Evolutionary conservation across 2,113 vertebrate genomes (phyloP), one percentile per base, ranked within the genome.

Genomic region (western clawed frog (Xenopus tropicalis)): DNA sequence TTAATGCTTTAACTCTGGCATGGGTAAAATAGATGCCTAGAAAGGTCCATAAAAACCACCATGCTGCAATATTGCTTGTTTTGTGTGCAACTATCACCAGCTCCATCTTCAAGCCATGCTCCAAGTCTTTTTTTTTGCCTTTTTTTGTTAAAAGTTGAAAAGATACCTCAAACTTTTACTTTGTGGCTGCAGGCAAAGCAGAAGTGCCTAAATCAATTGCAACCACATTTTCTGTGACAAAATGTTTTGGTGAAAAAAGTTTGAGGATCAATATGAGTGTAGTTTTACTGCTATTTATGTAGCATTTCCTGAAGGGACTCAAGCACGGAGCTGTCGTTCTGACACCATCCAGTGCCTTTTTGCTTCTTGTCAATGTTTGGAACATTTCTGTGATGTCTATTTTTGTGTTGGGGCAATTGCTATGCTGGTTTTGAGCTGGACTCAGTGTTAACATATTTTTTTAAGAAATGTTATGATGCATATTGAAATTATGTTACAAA

Each of bases 371-470:
- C 84, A 7, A 25, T 80, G 70, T 84, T 81, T 61, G 75, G 80
- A 78, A 25, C 56, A 82, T 84, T 82, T 79, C 79, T 85, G 71
- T 82, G 16, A 65, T 29, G 37, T 84, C 69, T 69, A 76, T 78
- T 37, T 37, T 70, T 83, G 69, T 87, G 70, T 83, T 82, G 87
- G 85, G 85, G 78, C 80, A 84, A 86, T 69, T 11, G 0, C 48
- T n/a, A 46, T 66, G 61, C 78, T 86, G 85, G 82, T 80, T 89
- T 83, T 91, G 96, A 98, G 95, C 95, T 80, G 95, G 96, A 88
- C 95, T 97, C 94, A 83, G 85, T 80, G 77, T 88, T 82, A 82
- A 80, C 72, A 80, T 82, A 73, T 69, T 86, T 81, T 82, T 79
- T 79, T 79, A 78, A 37, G 58, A 79, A 43, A 61, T 77, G 63